phyloP scores from a whole-genome alignment of 1,140 invertebrate species.

The Steinernema feltiae region DNA sequence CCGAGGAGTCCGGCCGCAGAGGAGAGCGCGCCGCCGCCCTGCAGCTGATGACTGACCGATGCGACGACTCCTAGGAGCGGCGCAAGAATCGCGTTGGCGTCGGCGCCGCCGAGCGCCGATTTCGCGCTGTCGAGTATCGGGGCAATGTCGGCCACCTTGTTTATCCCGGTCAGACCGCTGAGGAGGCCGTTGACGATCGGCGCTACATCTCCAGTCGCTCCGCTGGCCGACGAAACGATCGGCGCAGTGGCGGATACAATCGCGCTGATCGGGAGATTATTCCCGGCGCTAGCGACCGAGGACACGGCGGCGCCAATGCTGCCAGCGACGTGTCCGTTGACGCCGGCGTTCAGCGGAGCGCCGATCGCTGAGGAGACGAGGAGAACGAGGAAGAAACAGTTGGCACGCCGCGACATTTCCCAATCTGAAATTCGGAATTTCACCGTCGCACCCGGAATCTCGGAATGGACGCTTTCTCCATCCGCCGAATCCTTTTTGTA shows the following conservation, averaged over 20 bases:
- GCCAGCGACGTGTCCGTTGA: too few relatives aligned
- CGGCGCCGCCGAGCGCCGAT: background rate
- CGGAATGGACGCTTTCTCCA: too few relatives aligned
- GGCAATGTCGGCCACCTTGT: background rate
- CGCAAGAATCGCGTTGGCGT: background rate
- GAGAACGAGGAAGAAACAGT: background rate
- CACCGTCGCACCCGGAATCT: background rate
- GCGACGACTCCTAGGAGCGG: background rate
- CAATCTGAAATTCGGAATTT: background rate
- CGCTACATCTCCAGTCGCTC: too few relatives aligned
- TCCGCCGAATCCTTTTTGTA: too few relatives aligned
- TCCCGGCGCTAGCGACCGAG: too few relatives aligned
- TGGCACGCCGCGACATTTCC: background rate
- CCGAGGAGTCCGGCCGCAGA: background rate
- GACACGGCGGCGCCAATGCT: too few relatives aligned
- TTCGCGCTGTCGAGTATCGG: background rate
- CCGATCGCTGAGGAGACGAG: too few relatives aligned
- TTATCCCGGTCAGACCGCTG: background rate
- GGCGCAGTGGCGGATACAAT: too few relatives aligned
- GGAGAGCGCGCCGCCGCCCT: background rate
- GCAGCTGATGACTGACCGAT: background rate
- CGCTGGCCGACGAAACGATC: too few relatives aligned
- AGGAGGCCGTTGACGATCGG: background rate
- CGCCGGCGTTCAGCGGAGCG: too few relatives aligned
- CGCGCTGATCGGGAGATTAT: too few relatives aligned